Evolutionary conservation across 2,888 invertebrate species (phyloP).

Genomic region (Hydropsyche betteni): DNA sequence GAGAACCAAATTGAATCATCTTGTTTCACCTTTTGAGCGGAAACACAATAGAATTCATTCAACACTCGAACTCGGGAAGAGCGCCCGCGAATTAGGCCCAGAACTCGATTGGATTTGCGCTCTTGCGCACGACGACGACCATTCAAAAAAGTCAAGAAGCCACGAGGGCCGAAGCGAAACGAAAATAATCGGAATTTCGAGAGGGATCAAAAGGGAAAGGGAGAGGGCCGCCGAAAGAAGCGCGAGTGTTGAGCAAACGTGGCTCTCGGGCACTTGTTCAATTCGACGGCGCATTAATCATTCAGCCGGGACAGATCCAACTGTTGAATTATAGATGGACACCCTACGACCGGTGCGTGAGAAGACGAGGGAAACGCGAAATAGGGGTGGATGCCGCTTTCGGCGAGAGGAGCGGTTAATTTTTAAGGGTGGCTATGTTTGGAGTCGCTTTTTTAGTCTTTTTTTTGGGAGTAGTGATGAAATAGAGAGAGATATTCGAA

Average conservation of each 20-base stretch:
- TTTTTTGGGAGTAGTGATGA: too few species aligned
- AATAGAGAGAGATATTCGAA: too few species aligned
- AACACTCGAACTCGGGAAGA: too few species aligned
- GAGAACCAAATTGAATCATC: too few species aligned
- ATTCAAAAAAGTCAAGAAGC: too few species aligned
- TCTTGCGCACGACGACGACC: too few species aligned
- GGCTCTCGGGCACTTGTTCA: conserved; percentile 29
- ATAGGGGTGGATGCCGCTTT: background rate
- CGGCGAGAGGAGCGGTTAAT: conserved; percentile 8
- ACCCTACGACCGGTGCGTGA: background rate
- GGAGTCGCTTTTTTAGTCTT: too few species aligned
- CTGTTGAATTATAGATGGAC: conserved; percentile 37
- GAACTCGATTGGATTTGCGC: too few species aligned
- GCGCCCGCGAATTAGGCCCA: too few species aligned
- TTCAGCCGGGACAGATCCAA: conserved; percentile 30
- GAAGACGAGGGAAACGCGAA: background rate
- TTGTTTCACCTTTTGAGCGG: too few species aligned
- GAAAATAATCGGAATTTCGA: conserved; percentile 28
- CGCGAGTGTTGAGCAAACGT: conserved; percentile 18
- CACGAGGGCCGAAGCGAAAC: too few species aligned
- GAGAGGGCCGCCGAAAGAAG: background rate
- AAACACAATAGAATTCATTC: too few species aligned
- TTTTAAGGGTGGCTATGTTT: background rate
- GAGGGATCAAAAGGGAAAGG: conserved; percentile 14
- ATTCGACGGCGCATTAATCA: conserved; percentile 38